A percentile compares a stretch with the other conserved stretches of the same genome.
phyloP scores from a whole-genome alignment of 1,140 invertebrate genomes.

The Drosophila littoralis region DNA sequence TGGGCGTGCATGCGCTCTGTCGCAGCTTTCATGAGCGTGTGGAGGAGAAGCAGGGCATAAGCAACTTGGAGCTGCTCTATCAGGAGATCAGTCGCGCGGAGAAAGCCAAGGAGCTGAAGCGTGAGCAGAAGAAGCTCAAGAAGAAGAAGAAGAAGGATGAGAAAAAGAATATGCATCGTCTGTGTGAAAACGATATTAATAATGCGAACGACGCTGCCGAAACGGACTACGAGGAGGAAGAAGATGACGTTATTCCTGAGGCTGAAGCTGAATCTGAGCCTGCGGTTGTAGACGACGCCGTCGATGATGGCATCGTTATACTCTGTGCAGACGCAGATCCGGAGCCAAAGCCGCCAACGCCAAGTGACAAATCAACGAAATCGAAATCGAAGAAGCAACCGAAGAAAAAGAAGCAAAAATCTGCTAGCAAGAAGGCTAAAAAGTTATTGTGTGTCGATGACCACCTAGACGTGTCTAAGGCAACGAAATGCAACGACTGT shows the following conservation, averaged over 20 bases:
- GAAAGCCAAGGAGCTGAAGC: slow-evolving; percentile 91
- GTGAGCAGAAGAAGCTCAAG: slow-evolving; percentile 94
- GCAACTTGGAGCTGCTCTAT: slow-evolving; percentile 92
- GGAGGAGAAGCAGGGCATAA: slow-evolving; percentile 94
- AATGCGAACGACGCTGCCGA: slow-evolving; percentile 54
- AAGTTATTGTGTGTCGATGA: slow-evolving; percentile 35
- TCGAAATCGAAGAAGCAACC: slow-evolving; percentile 81
- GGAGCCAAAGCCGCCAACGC: slow-evolving; percentile 22
- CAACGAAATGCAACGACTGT: slow-evolving; percentile 64
- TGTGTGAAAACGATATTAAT: slow-evolving; percentile 49
- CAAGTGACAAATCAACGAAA: slow-evolving; percentile 66
- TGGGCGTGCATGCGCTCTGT: slow-evolving; percentile 93
- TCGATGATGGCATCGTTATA: slow-evolving; percentile 65
- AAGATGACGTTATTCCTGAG: slow-evolving; percentile 33
- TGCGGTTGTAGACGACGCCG: slow-evolving; percentile 37
- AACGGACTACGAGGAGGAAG: slow-evolving; percentile 54
- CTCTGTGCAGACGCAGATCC: slow-evolving; percentile 25
- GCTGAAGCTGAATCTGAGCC: slow-evolving; percentile 22
- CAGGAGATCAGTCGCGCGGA: slow-evolving; percentile 93
- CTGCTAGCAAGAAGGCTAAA: slow-evolving; percentile 41
- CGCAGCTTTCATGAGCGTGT: slow-evolving; percentile 95
- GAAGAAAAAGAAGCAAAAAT: slow-evolving; percentile 75
- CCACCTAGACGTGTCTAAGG: slow-evolving; percentile 45
- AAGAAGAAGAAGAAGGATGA: slow-evolving; percentile 93
- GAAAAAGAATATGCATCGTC: slow-evolving; percentile 85